These are phyloP conservation scores for Noctua comes DNA, from an alignment of 2,888 invertebrate genomes.

Conservation along the genomic window DNA sequence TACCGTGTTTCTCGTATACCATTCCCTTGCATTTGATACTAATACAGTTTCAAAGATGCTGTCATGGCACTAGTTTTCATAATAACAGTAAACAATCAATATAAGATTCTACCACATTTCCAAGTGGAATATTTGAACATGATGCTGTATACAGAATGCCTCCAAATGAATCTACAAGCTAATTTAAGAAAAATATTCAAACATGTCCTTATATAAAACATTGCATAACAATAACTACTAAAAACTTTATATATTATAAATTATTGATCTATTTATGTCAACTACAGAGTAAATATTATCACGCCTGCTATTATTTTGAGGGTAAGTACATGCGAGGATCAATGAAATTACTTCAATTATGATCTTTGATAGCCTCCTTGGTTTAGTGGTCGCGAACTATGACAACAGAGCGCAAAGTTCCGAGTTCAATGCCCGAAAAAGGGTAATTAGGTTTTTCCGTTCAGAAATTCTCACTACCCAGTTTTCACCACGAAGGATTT, in stretches of 20 bases:
- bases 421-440: neutral
- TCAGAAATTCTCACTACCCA: neutral
- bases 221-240: conserved; percentile 62
- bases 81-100: neutral
- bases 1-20: neutral
- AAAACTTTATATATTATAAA: conserved; percentile 71
- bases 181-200: conserved; percentile 44
- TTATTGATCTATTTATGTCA: conserved; percentile 65
- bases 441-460: neutral
- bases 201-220: conserved; percentile 55
- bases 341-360: conserved; percentile 5
- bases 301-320: conserved; percentile 14
- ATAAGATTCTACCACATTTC: conserved; percentile 4
- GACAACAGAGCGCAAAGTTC: too few relatives aligned
- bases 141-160: conserved; percentile 19
- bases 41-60: neutral
- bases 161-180: conserved; percentile 21
- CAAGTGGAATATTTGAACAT: conserved; percentile 11
- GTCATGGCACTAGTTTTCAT: neutral
- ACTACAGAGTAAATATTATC: conserved; percentile 22
- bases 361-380: conserved; percentile 5
- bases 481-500: neutral
- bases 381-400: neutral
- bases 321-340: conserved; percentile 12
- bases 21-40: neutral